phyloP scores from a whole-genome alignment of 2,888 invertebrate genomes.

The Escarpia spicata region DNA sequence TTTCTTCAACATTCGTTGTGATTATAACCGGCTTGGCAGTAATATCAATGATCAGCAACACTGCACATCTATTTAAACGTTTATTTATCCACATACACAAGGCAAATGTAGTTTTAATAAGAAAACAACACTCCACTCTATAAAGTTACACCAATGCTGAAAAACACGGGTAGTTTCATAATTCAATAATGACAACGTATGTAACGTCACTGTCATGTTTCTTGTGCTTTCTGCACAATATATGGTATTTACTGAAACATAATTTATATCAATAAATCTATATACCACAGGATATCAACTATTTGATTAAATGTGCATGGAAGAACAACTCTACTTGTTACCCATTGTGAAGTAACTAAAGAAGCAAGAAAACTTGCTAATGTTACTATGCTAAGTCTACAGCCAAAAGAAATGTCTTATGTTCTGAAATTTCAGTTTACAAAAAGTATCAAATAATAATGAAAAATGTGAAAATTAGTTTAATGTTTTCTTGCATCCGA shows the following conservation, averaged over 20 bases:
- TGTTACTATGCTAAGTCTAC: neutral
- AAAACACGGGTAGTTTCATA: neutral
- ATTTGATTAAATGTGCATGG: neutral
- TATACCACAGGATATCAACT: constrained; percentile 2
- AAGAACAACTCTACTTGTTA: neutral
- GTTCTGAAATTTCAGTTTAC: neutral
- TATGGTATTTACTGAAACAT: neutral
- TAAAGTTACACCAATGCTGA: neutral
- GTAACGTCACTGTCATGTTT: neutral
- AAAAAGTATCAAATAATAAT: neutral
- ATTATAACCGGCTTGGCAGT: neutral
- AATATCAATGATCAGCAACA: neutral
- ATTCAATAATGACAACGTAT: neutral
- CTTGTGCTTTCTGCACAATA: no score
- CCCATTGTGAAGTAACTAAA: neutral
- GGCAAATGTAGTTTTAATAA: constrained; percentile 5
- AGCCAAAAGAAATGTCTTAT: neutral
- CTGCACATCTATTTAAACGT: neutral
- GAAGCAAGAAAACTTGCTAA: neutral
- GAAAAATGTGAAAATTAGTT: neutral
- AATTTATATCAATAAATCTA: neutral
- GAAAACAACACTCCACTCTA: neutral
- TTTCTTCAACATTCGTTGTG: neutral
- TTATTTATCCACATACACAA: constrained; percentile 1
- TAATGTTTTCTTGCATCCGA: neutral